Evolutionary conservation across 2,888 invertebrate genomes (phyloP).

Genomic region (Pharmacophagus antenor): DNA sequence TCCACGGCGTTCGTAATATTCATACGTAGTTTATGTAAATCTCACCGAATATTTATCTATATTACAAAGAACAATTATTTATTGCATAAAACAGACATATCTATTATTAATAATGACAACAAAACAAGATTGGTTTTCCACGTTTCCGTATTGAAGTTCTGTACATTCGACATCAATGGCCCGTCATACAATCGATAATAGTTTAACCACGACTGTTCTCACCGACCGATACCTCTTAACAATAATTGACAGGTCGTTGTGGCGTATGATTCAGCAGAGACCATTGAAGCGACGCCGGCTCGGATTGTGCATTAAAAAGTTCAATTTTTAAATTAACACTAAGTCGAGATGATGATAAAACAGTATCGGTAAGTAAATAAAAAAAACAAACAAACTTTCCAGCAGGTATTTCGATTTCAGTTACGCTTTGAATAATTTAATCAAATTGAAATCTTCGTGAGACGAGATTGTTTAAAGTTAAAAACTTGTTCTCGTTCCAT

Average conservation of each 20-base stretch:
- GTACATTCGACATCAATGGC: conserved; percentile 10
- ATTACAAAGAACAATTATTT: neutral
- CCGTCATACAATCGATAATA: conserved; percentile 6
- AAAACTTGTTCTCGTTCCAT: no score
- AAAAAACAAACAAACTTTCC: no score
- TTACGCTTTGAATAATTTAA: no score
- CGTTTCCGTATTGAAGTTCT: conserved; percentile 6
- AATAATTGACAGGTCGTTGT: conserved; percentile 25
- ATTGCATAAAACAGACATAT: neutral
- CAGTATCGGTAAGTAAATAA: neutral
- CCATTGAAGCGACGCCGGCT: conserved; percentile 10
- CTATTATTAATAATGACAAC: neutral
- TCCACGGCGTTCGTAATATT: neutral
- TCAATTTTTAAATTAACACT: conserved; percentile 10
- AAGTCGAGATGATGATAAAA: neutral
- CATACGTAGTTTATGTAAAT: neutral
- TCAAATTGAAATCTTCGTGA: no score
- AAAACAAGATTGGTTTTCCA: conserved; percentile 7
- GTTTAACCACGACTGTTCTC: conserved; percentile 11
- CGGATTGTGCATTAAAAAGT: conserved; percentile 8
- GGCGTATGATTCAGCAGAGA: conserved; percentile 21
- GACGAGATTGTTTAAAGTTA: no score
- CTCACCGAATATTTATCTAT: neutral
- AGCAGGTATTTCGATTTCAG: no score
- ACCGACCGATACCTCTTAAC: conserved; percentile 3